Evolutionary conservation across 2,888 invertebrate species (phyloP).

Genomic region (Clistopyga incitator): DNA sequence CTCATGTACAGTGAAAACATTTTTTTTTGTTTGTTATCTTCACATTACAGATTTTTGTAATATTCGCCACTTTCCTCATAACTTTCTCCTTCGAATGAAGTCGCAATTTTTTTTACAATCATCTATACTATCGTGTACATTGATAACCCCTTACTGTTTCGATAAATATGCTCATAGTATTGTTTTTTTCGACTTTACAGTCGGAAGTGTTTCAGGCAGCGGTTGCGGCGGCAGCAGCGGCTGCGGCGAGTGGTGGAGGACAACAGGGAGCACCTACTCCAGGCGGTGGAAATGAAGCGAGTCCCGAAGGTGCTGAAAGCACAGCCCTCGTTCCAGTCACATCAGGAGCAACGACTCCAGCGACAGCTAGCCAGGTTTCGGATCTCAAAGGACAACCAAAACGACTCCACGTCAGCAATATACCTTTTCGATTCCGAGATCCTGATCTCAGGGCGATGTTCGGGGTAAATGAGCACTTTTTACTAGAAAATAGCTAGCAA

Average conservation of each 20-base stretch:
- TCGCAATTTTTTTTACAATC: too few species aligned
- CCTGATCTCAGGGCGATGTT: conserved; percentile 99
- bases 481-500: neutral
- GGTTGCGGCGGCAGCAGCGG: conserved; percentile 84
- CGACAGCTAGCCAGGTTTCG: conserved; percentile 85
- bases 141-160: too few species aligned
- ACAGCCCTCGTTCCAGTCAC: conserved; percentile 85
- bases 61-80: too few species aligned
- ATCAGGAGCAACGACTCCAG: conserved; percentile 84
- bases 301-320: conserved; percentile 83
- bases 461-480: conserved; percentile 91
- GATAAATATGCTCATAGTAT: neutral
- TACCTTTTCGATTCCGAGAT: conserved; percentile 99
- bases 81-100: too few species aligned
- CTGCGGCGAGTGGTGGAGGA: conserved; percentile 84
- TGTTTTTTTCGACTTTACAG: conserved; percentile 81
- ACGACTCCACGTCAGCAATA: conserved; percentile 99
- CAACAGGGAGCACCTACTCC: conserved; percentile 82
- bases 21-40: too few species aligned
- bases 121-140: too few species aligned
- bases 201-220: conserved; percentile 86
- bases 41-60: too few species aligned
- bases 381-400: conserved; percentile 93
- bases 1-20: too few species aligned
- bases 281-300: conserved; percentile 78